phyloP scores from a whole-genome alignment of 2,888 invertebrate species.

The Eurytoma adleriae region DNA sequence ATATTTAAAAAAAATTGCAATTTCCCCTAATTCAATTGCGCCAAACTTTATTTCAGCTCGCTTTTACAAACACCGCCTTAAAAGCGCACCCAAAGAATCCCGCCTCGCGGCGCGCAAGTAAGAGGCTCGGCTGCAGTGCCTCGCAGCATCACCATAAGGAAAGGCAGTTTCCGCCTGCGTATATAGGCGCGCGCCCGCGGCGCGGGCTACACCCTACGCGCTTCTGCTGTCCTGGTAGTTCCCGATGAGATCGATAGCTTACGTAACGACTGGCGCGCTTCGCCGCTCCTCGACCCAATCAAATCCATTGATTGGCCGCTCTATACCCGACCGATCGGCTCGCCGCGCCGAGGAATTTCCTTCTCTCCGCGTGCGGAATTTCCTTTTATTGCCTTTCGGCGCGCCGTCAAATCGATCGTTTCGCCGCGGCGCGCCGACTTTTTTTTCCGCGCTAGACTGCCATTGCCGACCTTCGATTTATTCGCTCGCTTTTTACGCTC shows the following conservation, averaged over 20 bases:
- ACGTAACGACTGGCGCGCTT: constrained; percentile 65
- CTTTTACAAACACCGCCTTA: not conserved
- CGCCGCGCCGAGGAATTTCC: too few relatives aligned
- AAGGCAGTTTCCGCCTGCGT: not conserved
- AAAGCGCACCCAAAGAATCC: not conserved
- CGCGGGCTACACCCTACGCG: constrained; percentile 26
- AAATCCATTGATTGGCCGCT: constrained; percentile 61
- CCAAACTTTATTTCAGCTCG: too few relatives aligned
- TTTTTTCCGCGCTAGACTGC: too few relatives aligned
- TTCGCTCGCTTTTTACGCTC: too few relatives aligned
- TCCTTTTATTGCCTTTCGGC: too few relatives aligned
- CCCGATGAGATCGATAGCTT: constrained; percentile 75
- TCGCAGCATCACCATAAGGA: constrained; percentile 24
- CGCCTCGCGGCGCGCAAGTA: not conserved
- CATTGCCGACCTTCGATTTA: too few relatives aligned
- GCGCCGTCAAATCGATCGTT: too few relatives aligned
- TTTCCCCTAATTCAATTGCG: too few relatives aligned
- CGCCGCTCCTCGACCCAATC: constrained; percentile 49
- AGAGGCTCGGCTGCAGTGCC: not conserved
- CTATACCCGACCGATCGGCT: not conserved
- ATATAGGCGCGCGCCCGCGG: not conserved
- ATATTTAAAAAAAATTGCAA: not conserved
- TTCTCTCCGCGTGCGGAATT: too few relatives aligned
- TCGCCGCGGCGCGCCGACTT: too few relatives aligned
- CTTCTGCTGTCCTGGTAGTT: constrained; percentile 71